Base-by-base conservation (phyloP, 2,888 invertebrate species). In the Eulithis prunata region DNA sequence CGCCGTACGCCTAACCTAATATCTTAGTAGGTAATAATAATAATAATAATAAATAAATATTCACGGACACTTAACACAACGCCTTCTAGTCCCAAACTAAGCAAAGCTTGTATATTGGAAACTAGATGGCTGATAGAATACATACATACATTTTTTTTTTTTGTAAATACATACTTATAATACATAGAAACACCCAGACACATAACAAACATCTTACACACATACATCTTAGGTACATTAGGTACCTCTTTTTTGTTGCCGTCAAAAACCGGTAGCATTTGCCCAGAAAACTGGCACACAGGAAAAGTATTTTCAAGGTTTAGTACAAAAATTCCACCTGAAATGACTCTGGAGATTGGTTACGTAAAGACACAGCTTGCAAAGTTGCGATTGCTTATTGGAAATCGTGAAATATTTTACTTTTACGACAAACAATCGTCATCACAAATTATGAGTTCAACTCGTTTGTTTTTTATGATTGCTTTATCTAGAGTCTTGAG, bases 291-390 rank as follows among this genome's bases (percentile, higher is more conserved):
- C 21, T 0, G 0, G 10, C 21, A 47, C 21, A 21, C 52, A 43
- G 32, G n/a, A 14, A 47, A 63, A 63, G 66, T 51, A 66, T 63
- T 46, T 43, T 41, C 38, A 63, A 59, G 55, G 66, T 63, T 58
- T 64, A 60, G 62, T 63, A 36, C 36, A 64, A 58, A 58, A 68
- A 68, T 51, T 67, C 60, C 52, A 60, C 56, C 51, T 64, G 46
- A 57, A 56, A 60, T 60, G 28, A 13, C 32, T 59, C 14, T 5
- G 28, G 12, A 47, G 49, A 54, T 46, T 57, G 65, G 41, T 46
- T 57, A 61, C 47, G 47, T 46, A 45, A 36, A 41, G 6, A 47
- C 52, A 36, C 21, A 45, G 57, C 62, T 54, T 62, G 57, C 53
- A 51, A 49, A 62, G 51, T 60, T 66, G 14, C 45, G 53, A 43